Percentiles rank a stretch among this genome's conserved stretches.
Conservation (phyloP, 2,113 vertebrate genomes). For the Anguilla rostrata region DNA sequence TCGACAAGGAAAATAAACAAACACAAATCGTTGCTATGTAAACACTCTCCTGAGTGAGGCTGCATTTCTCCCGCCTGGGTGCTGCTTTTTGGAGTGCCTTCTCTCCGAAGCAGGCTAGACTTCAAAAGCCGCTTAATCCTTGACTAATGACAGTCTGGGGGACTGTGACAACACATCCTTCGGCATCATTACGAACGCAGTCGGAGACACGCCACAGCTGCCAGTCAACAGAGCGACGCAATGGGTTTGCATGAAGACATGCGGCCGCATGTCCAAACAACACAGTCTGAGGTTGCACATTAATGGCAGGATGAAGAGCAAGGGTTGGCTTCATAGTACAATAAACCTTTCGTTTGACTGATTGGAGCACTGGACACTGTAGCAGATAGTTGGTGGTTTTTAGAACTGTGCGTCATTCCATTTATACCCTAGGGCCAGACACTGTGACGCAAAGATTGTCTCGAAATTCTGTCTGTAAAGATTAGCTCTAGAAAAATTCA, state of each 20-base stretch:
- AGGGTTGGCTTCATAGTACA: background rate
- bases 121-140: conserved; percentile 51
- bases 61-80: conserved; percentile 46
- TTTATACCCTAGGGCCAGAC: background rate
- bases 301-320: background rate
- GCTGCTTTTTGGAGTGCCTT: conserved; percentile 24
- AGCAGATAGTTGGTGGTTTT: too few species aligned
- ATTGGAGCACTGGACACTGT: background rate
- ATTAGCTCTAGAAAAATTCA: too few species aligned
- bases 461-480: background rate
- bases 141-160: conserved; percentile 47
- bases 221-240: conserved; percentile 32
- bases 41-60: conserved; percentile 39
- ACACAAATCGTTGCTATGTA: conserved; percentile 33
- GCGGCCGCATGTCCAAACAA: background rate
- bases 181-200: conserved; percentile 37
- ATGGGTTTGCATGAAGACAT: conserved; percentile 23
- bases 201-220: conserved; percentile 43
- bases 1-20: conserved; percentile 43
- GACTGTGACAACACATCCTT: conserved; percentile 28
- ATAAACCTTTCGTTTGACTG: background rate
- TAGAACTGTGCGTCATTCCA: background rate
- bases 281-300: background rate
- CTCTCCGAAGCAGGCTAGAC: conserved; percentile 47
- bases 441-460: background rate